Base-by-base conservation (phyloP, 2,888 invertebrate genomes). In the Diadegma fenestrale region DNA sequence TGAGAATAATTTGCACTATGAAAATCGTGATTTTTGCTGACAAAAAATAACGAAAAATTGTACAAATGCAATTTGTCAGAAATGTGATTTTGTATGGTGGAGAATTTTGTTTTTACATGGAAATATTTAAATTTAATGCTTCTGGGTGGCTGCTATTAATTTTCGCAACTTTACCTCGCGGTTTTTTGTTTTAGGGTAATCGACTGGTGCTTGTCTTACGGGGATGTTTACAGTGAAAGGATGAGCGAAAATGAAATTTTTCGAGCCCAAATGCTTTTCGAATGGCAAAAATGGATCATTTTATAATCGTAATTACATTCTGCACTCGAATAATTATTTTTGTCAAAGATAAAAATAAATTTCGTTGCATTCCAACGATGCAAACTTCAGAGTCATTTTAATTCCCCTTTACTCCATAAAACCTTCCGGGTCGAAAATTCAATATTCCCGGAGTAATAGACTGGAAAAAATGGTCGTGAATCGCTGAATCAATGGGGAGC, bases 191-290 rank as follows among this genome's bases (percentile, higher is more conserved):
- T 66, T 14, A 6, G n/a, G 19, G n/a, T 37, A 64, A 64, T 37
- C 17, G 14, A 64, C 19, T 17, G 4, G 6, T 7, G n/a, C 30
- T 64, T 37, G 64, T 33, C 37, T 64, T 37, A 64, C 64, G 64
- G 37, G 64, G 64, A 10, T 37, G 30, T 64, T 64, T 64, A 64
- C 86, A 75, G 83, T 80, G 91, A 90, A 89, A 77, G 90, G 88
- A 43, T 37, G n/a, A n/a, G n/a, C n/a, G n/a, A n/a, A n/a, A n/a
- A n/a, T n/a, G n/a, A n/a, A n/a, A n/a, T n/a, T n/a, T n/a, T n/a
- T n/a, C n/a, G n/a, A n/a, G n/a, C n/a, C n/a, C n/a, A n/a, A n/a
- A n/a, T n/a, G n/a, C n/a, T n/a, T n/a, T n/a, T n/a, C n/a, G n/a
- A n/a, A n/a, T n/a, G n/a, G n/a, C n/a, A n/a, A n/a, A n/a, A n/a